These are phyloP conservation scores for Falco concolor DNA, from an alignment of 2,797 vertebrate species.

Conservation along the genomic window DNA sequence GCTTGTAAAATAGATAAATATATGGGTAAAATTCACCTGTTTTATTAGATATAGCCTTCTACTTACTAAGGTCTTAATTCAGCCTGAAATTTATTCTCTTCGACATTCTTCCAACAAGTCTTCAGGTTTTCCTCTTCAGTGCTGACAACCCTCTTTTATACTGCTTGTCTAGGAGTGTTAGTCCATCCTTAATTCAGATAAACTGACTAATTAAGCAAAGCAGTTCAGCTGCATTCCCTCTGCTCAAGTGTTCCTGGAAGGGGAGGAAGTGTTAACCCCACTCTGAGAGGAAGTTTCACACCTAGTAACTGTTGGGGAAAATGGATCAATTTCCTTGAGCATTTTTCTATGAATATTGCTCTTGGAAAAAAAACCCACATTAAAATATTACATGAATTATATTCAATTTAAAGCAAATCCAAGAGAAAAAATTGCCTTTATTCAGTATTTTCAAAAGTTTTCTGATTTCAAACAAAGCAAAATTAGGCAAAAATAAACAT, in stretches of 20 bases:
- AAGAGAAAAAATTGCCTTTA: neutral
- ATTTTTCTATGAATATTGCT: neutral
- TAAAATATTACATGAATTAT: neutral
- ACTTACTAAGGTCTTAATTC: constrained; percentile 1
- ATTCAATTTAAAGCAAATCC: neutral
- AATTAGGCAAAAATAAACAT: neutral
- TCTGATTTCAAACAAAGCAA: neutral
- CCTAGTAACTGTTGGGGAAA: neutral
- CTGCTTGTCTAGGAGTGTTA: neutral
- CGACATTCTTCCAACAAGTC: neutral
- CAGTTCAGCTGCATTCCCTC: constrained; percentile 48
- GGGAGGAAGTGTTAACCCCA: neutral
- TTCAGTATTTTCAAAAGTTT: neutral
- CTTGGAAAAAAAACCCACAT: neutral
- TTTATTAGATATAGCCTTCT: neutral
- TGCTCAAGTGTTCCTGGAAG: neutral
- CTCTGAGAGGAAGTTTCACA: neutral
- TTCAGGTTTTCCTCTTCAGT: neutral
- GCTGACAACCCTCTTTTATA: constrained; percentile 20
- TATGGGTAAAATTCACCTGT: rapidly evolving
- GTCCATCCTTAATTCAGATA: constrained; percentile 20
- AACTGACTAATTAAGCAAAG: constrained; percentile 47
- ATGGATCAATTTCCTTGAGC: neutral
- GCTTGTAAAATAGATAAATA: neutral
- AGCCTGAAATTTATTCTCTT: neutral